Evolutionary conservation across 2,797 vertebrate species (phyloP), one percentile per base, ranked within the genome.

Genomic region (Martes flavigula): DNA sequence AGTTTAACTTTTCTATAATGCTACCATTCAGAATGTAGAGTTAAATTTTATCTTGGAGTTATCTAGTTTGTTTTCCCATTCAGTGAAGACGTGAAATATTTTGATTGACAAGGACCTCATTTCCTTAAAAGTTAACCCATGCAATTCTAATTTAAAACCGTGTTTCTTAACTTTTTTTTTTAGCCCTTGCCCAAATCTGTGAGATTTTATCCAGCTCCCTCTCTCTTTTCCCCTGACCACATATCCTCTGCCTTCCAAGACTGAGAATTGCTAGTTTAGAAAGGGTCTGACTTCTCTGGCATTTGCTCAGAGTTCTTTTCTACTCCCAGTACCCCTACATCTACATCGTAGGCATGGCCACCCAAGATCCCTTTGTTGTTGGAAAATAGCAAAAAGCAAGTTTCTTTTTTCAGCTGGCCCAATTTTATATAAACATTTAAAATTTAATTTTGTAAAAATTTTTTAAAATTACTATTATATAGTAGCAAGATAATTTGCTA

Each of bases 371-470:
- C 15, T 73, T 60, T 91, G 60, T 51, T 86, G 48, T 89, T 91
- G 70, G 48, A 43, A 88, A 72, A 96, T 91, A 78, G 17, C 48
- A 60, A 83, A 78, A 94, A 77, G 6, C 10, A 94, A 88, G 10
- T 87, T 73, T 79, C 43, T 46, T 93, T 91, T 86, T 86, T 93
- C 56, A 94, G n/a, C 64, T 82, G 32, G 4, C n/a, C 79, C 68
- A 73, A 15, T 94, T 91, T 94, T 87, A 1, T 86, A 78, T 88
- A 78, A 97, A 51, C 38, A 96, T 84, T 95, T 86, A 75, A 96
- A 83, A 30, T 95, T 83, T 83, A 88, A 93, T 91, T 96, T 73
- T 94, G 12, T 93, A 75, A 87, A 94, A 84, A 32, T 68, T 95
- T 51, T 51, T 5, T 1, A 51, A 51, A 51, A 51, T 17, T 54